Base-by-base conservation (phyloP, 2,113 vertebrate genomes). In the Orycteropus afer region DNA sequence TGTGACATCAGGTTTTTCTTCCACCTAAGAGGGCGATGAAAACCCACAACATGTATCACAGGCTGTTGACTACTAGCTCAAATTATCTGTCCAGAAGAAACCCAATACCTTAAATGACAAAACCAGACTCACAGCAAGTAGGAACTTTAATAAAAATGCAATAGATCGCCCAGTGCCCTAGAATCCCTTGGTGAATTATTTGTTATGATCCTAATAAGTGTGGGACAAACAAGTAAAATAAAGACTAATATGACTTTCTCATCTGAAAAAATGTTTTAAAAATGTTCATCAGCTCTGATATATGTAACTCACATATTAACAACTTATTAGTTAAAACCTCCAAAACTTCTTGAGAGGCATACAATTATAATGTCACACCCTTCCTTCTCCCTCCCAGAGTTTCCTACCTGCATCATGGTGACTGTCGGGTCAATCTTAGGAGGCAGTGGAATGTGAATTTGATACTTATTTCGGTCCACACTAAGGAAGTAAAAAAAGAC, bases 371-470 rank as follows among this genome's bases (percentile, higher is more conserved):
- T 84, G 42, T 49, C 40, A 63, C 29, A 14, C 23, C 47, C 73
- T n/a, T 92, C 49, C 42, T 81, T 55, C 69, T 23, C 63, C 55
- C 22, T 81, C 29, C 47, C 42, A 0, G 3, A 20, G 17, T 91
- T 84, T 93, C 97, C 98, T 97, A 99, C 99, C 99, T 99, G 99
- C 99, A 99, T 99, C 99, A 99, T 99, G 61, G 99, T 99, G 95
- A 99, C 99, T 0, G 99, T 99, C 42, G 99, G 99, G 97, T 99
- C 99, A 93, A 99, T 99, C 98, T 99, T 99, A 3, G 99, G 99
- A 97, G 99, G 99, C 95, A 99, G 98, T 7, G 99, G 99, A 67
- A 99, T 99, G 87, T 99, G 99, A 97, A 99, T 99, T 98, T 99
- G 99, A 92, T 99, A 99, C 94, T 99, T 99, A 98, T 99, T 99